phyloP scores from a whole-genome alignment of 64 coral and sea anemone species.

The Stylophora pistillata region DNA sequence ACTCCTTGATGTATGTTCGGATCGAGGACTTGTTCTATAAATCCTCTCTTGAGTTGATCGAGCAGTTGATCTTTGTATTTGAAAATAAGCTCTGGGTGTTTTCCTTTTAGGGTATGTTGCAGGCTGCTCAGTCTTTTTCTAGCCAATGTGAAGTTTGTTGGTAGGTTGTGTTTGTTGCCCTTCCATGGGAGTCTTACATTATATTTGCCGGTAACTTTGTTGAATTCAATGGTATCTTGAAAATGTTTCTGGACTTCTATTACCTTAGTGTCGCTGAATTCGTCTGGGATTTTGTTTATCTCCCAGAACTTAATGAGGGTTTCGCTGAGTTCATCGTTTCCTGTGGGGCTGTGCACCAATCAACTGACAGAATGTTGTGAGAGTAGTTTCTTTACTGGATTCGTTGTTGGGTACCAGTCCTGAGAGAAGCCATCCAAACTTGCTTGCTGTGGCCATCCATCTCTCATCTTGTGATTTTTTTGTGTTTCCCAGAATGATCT shows the following conservation, averaged over 20 bases:
- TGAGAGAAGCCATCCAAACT: slow-evolving; percentile 60
- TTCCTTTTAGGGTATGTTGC: no score
- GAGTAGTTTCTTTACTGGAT: not conserved
- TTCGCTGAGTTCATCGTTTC: not conserved
- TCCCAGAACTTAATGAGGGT: slow-evolving; percentile 14
- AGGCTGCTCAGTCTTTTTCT: no score
- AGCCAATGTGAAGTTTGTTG: no score
- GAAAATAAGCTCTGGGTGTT: no score
- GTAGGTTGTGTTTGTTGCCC: no score
- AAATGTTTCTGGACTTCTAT: slow-evolving; percentile 37
- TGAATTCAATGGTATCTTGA: slow-evolving; percentile 37
- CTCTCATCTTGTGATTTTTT: slow-evolving; percentile 37
- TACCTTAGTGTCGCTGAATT: slow-evolving; percentile 23
- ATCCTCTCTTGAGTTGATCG: no score
- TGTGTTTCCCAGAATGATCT: slow-evolving; percentile 47
- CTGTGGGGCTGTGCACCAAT: no score
- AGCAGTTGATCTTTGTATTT: no score
- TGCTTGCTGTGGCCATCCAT: slow-evolving; percentile 51
- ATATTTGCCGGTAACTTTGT: slow-evolving; percentile 19
- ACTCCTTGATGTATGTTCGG: no score
- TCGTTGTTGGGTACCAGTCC: slow-evolving; percentile 32
- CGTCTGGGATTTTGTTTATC: slow-evolving; percentile 12
- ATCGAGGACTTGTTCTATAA: no score
- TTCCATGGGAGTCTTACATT: no score
- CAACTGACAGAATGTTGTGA: no score